phyloP scores from a whole-genome alignment of 92 coral and sea anemone species.

The Blastomussa wellsi region DNA sequence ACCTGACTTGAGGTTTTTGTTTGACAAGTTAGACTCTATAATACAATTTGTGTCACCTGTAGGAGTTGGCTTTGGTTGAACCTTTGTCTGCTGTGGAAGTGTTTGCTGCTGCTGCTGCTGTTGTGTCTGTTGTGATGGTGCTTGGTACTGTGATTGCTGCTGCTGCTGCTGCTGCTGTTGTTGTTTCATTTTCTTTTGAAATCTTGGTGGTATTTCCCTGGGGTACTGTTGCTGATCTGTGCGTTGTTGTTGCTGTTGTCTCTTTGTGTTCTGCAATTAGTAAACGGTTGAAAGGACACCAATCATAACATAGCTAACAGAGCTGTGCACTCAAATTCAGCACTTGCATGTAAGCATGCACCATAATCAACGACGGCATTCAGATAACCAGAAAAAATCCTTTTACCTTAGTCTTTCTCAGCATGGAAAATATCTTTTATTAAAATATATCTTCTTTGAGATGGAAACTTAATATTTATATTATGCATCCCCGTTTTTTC shows the following conservation, averaged over 20 bases:
- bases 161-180: slow-evolving; percentile 83
- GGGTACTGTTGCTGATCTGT: slow-evolving; percentile 97
- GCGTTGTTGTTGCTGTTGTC: slow-evolving; percentile 83
- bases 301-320: too few species aligned
- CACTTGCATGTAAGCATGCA: too few species aligned
- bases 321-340: not conserved
- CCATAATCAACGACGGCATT: too few species aligned
- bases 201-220: slow-evolving; percentile 95
- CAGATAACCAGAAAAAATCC: too few species aligned
- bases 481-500: too few species aligned
- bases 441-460: too few species aligned
- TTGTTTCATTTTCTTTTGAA: slow-evolving; percentile 89
- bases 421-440: too few species aligned
- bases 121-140: slow-evolving; percentile 58
- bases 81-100: slow-evolving; percentile 64
- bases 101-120: slow-evolving; percentile 36
- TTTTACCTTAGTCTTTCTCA: too few species aligned
- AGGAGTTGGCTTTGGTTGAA: slow-evolving; percentile 66
- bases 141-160: slow-evolving; percentile 59
- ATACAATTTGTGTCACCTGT: slow-evolving; percentile 56
- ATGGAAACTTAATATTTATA: too few species aligned
- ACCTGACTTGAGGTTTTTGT: not conserved
- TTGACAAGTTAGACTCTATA: not conserved
- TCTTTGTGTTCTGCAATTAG: slow-evolving; percentile 42
- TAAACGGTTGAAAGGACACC: not conserved